Evolutionary conservation across 2,113 vertebrate species (phyloP).

Genomic region (Phylloscopus trochiloides): DNA sequence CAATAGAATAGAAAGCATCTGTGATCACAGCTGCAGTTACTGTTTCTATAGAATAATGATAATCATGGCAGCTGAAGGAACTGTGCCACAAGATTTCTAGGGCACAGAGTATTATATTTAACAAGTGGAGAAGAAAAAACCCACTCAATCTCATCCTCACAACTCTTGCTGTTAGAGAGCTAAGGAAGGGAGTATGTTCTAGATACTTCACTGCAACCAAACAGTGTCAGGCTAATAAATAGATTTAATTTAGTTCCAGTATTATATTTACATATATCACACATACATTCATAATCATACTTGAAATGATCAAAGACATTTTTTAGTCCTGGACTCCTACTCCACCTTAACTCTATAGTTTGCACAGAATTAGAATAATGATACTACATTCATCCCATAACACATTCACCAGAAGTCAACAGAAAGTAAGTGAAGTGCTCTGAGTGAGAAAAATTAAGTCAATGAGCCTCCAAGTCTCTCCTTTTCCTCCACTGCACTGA

Average conservation of each 20-base stretch:
- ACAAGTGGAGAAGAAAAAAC: neutral
- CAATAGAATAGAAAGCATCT: neutral
- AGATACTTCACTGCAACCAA: neutral
- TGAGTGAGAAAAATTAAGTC: neutral
- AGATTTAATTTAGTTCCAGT: neutral
- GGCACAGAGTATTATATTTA: neutral
- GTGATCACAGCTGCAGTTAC: neutral
- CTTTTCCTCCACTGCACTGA: neutral
- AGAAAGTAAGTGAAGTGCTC: neutral
- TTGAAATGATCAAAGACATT: neutral
- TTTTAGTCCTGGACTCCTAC: neutral
- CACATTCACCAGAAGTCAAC: neutral
- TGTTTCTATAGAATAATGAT: neutral
- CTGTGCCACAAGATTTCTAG: neutral
- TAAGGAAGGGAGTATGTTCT: neutral
- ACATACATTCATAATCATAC: neutral
- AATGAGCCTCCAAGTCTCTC: neutral
- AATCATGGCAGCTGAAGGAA: neutral
- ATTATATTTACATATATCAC: neutral
- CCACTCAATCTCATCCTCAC: neutral
- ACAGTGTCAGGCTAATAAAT: neutral
- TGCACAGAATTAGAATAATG: neutral
- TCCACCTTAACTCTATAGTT: neutral
- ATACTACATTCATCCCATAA: neutral
- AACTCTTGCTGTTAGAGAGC: neutral